Conservation (phyloP, 92 coral and sea anemone genomes). For the Diadumene lineata region DNA sequence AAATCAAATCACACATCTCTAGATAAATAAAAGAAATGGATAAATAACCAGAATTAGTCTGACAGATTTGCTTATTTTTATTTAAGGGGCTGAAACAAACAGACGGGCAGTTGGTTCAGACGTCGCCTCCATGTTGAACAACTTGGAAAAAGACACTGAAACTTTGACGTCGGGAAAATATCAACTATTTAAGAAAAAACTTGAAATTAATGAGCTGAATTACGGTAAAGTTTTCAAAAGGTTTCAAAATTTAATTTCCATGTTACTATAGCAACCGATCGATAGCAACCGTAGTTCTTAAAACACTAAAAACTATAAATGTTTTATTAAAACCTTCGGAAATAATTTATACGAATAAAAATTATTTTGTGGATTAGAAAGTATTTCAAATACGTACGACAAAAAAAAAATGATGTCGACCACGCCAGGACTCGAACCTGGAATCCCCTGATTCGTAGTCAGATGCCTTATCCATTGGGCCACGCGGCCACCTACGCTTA, state of each 20-base stretch:
- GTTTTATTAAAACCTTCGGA: neutral
- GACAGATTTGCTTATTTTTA: neutral
- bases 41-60: too few relatives aligned
- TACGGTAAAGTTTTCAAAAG: conserved; percentile 8
- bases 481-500: conserved; percentile 51
- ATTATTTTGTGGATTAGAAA: neutral
- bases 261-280: neutral
- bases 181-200: neutral
- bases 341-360: neutral
- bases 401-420: conserved; percentile 44
- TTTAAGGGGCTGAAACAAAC: neutral
- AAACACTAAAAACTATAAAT: neutral
- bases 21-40: too few relatives aligned
- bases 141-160: conserved; percentile 3
- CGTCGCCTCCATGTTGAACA: neutral
- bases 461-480: conserved; percentile 99
- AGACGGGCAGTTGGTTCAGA: neutral
- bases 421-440: conserved; percentile 99
- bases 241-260: too few relatives aligned
- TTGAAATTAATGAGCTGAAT: conserved; percentile 5
- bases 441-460: conserved; percentile 98
- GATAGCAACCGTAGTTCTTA: neutral
- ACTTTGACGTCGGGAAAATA: neutral
- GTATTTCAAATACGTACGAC: neutral
- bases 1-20: too few relatives aligned